A percentile compares a stretch with the other conserved stretches of the same genome.
phyloP scores from a whole-genome alignment of 2,888 invertebrate genomes.

The Trachelus iudaicus region DNA sequence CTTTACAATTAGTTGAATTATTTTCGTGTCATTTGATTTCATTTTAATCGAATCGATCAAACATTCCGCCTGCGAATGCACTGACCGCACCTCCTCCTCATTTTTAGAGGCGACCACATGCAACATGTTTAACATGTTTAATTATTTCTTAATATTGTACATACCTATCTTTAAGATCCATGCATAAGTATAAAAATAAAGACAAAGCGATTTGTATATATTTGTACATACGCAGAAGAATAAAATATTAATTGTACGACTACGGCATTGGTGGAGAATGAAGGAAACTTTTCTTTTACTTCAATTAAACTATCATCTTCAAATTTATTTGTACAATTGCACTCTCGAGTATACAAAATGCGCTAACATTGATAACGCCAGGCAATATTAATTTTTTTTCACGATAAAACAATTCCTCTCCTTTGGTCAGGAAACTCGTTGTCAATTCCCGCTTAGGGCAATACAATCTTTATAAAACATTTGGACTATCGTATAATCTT shows the following conservation, averaged over 20 bases:
- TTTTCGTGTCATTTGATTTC: not conserved
- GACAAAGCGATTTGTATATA: conserved; percentile 28
- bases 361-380: not conserved
- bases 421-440: not conserved
- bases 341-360: conserved; percentile 14
- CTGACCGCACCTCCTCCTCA: no score
- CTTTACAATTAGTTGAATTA: not conserved
- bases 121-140: not conserved
- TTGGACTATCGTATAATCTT: not conserved
- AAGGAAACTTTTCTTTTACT: not conserved
- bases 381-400: not conserved
- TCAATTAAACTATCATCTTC: not conserved
- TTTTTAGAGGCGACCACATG: not conserved
- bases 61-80: not conserved
- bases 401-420: not conserved
- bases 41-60: not conserved
- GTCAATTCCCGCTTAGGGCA: not conserved
- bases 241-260: conserved; percentile 20
- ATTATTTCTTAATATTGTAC: not conserved
- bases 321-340: conserved; percentile 16
- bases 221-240: conserved; percentile 29
- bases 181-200: not conserved
- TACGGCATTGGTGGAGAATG: not conserved
- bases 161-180: not conserved
- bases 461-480: not conserved